Evolutionary conservation across 1,140 invertebrate genomes (phyloP).

Genomic region (Laodelphax striatellus): DNA sequence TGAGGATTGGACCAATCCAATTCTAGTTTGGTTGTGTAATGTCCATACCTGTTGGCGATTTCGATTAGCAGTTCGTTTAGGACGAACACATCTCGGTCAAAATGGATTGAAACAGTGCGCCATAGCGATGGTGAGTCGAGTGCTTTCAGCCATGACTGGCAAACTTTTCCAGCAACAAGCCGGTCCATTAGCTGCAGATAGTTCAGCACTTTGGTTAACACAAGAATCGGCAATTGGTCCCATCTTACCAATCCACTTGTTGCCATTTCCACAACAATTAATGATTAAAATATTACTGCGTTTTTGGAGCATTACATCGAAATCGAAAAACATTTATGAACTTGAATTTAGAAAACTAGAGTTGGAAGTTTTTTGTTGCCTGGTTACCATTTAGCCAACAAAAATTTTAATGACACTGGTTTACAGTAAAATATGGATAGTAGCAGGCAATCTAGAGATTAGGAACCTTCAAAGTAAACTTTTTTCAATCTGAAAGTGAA

Average conservation of each 20-base stretch:
- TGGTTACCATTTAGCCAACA: too few relatives aligned
- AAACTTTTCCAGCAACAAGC: not conserved
- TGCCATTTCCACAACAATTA: too few relatives aligned
- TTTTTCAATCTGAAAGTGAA: too few relatives aligned
- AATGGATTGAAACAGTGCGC: not conserved
- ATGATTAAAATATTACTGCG: too few relatives aligned
- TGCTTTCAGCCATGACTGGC: not conserved
- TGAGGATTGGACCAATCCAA: not conserved
- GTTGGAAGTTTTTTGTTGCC: too few relatives aligned
- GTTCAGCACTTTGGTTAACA: not conserved
- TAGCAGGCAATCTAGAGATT: too few relatives aligned
- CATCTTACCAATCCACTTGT: not conserved
- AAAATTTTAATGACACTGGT: too few relatives aligned
- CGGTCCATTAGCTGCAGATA: not conserved
- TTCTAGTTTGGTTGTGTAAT: not conserved
- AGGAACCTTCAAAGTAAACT: too few relatives aligned
- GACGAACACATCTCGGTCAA: not conserved
- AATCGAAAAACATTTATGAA: too few relatives aligned
- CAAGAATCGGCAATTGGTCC: not conserved
- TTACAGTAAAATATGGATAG: too few relatives aligned
- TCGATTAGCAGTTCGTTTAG: not conserved
- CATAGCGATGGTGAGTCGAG: not conserved
- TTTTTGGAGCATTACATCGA: too few relatives aligned
- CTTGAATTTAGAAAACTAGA: too few relatives aligned
- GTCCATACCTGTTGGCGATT: not conserved